Base-by-base conservation (phyloP, 2,797 vertebrate species). In the Clarias pachynema region DNA sequence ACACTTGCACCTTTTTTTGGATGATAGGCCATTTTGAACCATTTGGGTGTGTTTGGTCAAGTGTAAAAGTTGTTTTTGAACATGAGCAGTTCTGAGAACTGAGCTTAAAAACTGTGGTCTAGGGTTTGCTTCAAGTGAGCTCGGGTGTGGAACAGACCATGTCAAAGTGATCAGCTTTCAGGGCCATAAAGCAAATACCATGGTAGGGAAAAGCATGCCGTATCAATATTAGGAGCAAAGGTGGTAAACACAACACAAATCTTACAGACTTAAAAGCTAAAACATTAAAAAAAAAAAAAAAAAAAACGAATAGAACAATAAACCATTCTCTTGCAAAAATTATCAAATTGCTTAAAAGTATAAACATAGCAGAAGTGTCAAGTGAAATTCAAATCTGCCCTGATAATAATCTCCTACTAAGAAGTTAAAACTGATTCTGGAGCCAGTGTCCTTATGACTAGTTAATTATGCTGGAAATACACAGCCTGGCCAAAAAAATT, bases 31-130 rank as follows among this genome's bases (percentile, higher is more conserved):
- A 66, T 66, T 66, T 63, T 44, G 37, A 1, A 49, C 78, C 2
- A 80, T 80, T 80, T 80, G 79, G 79, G 8, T 66, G 60, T 53
- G 79, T 66, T 49, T 80, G 37, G 62, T 80, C 79, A 80, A 31
- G n/a, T 80, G 40, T 80, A 26, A 80, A 80, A 80, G 40, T 18
- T 80, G 79, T 66, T 80, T 80, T 80, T 80, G 62, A 80, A 26
- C 62, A 80, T 24, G n/a, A 40, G 62, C 37, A 53, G n/a, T 18
- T 44, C 62, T 80, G 18, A 31, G 62, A 80, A 53, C 79, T 66
- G 79, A 80, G 79, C 62, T 66, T 66, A 22, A 80, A 79, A 79
- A 63, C 37, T 26, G 74, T 37, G 29, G 56, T 77, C 74, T 59
- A 77, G 60, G 24, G 24, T 40, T 79, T 79, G 78, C 78, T 65